Percentiles rank a stretch among this genome's conserved stretches.
Evolutionary conservation across 2,113 vertebrate genomes (phyloP).

Genomic region (Rhineura floridana): DNA sequence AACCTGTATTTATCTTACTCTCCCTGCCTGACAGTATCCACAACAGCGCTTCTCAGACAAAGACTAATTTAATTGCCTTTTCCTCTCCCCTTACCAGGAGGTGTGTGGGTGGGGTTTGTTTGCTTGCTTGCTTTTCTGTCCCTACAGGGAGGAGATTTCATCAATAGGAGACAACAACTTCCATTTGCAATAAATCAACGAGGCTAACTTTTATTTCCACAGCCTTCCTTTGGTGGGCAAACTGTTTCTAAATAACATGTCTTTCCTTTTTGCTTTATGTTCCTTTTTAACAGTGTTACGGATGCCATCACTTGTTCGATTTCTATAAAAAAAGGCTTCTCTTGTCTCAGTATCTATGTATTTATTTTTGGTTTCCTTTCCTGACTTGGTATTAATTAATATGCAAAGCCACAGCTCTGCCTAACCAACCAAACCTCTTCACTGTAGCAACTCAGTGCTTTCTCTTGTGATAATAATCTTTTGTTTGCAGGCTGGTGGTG

Average conservation of each 20-base stretch:
- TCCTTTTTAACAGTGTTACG: conserved; percentile 59
- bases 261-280: conserved; percentile 36
- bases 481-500: conserved; percentile 59
- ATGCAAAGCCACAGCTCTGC: conserved; percentile 54
- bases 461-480: conserved; percentile 62
- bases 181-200: rapidly evolving
- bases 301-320: conserved; percentile 55
- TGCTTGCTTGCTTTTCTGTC: background rate
- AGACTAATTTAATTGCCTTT: background rate
- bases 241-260: conserved; percentile 50
- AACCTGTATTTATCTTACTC: background rate
- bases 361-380: conserved; percentile 28
- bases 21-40: background rate
- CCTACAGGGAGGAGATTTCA: conserved; percentile 1
- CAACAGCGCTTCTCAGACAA: background rate
- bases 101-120: background rate
- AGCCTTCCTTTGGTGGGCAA: background rate
- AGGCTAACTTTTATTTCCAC: background rate
- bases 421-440: conserved; percentile 60
- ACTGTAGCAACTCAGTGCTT: conserved; percentile 65
- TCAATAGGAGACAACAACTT: rapidly evolving
- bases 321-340: conserved; percentile 43
- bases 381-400: conserved; percentile 65
- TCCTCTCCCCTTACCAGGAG: background rate
- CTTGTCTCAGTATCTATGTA: conserved; percentile 3